Percentiles rank a stretch among this genome's conserved stretches.
Evolutionary conservation across 2,888 invertebrate species (phyloP).

Genomic region (Tipula confusa): DNA sequence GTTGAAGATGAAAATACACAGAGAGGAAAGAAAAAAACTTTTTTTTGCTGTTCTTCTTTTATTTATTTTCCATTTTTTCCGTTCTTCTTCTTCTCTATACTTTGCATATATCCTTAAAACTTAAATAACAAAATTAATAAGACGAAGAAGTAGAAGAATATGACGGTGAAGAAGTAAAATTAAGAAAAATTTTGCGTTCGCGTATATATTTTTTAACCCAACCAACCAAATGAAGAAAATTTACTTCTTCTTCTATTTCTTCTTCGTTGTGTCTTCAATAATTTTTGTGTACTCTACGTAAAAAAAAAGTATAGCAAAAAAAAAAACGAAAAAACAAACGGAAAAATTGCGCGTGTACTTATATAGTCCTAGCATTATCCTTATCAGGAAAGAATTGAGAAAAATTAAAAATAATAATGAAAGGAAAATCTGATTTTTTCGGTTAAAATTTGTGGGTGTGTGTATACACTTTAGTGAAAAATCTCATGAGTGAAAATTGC

Average conservation of each 20-base stretch:
- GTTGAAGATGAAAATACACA: no score
- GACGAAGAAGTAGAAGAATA: not conserved
- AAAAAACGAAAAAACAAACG: no score
- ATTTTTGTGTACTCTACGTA: not conserved
- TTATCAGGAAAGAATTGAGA: conserved; percentile 12
- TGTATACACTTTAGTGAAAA: not conserved
- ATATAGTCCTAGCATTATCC: not conserved
- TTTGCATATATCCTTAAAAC: conserved; percentile 15
- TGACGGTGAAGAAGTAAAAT: not conserved
- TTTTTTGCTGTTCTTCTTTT: conserved; percentile 5
- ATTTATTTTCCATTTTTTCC: not conserved
- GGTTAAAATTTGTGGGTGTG: not conserved
- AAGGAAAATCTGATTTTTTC: not conserved
- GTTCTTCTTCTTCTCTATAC: not conserved
- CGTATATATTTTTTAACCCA: not conserved
- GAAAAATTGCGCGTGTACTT: not conserved
- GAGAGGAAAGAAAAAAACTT: not conserved
- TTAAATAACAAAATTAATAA: conserved; percentile 25
- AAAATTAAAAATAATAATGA: conserved; percentile 20
- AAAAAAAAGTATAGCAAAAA: no score
- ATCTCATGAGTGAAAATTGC: not conserved
- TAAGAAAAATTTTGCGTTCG: not conserved
- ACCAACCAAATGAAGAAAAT: conserved; percentile 20
- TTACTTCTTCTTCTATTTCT: not conserved
- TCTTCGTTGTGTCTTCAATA: no score